Conservation (phyloP, 2,113 vertebrate genomes). For the Cyprinodon tularosa region DNA sequence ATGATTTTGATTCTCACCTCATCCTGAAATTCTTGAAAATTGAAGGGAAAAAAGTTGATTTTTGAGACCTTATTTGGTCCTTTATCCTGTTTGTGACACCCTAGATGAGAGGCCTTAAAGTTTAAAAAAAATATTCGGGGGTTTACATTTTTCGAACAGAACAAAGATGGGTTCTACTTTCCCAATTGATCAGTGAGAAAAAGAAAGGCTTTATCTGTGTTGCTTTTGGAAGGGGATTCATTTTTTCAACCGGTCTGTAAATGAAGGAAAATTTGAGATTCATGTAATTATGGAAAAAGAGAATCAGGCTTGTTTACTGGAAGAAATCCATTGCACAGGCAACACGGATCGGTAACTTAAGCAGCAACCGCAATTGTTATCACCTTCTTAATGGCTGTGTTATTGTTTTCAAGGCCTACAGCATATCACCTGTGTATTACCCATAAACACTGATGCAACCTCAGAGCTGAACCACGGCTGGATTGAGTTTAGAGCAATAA, state of each 20-base stretch:
- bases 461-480: constrained; percentile 39
- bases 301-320: constrained; percentile 19
- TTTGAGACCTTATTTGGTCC: no score
- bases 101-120: no score
- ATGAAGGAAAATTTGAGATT: constrained; percentile 44
- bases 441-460: constrained; percentile 26
- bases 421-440: constrained; percentile 30
- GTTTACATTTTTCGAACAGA: background rate
- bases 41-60: no score
- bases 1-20: no score
- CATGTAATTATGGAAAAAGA: constrained; percentile 33
- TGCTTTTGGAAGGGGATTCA: background rate
- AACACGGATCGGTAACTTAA: constrained; percentile 20
- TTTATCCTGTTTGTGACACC: no score
- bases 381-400: constrained; percentile 20
- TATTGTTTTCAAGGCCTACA: constrained; percentile 35
- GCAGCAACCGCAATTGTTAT: constrained; percentile 18
- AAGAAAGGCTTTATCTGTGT: background rate
- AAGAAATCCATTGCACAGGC: constrained; percentile 10
- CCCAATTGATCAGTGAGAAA: background rate
- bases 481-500: constrained; percentile 55
- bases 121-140: no score
- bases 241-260: background rate
- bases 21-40: no score
- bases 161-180: background rate